Evolutionary conservation across 2,888 invertebrate genomes (phyloP), one percentile per base, ranked within the genome.

Genomic region (Sesia bembeciformis): DNA sequence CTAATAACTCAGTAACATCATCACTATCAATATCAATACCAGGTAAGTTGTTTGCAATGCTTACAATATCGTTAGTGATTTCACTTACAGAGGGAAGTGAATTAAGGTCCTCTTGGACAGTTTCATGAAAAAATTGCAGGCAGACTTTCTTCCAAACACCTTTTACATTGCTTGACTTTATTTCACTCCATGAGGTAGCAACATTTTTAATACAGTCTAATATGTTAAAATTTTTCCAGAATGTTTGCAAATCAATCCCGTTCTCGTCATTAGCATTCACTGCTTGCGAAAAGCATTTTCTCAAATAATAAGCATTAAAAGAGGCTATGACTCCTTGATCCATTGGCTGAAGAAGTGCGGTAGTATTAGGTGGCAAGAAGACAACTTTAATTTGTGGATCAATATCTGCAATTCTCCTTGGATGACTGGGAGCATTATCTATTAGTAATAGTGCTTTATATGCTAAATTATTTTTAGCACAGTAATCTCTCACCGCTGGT

Each of bases 301-400:
- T 53, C 3, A 40, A 7, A 8, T 53, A 53, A 8, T 46, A 53
- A 4, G 49, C 39, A 46, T n/a, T n/a, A n/a, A n/a, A n/a, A n/a
- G n/a, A n/a, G n/a, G n/a, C n/a, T n/a, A 40, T 56, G 23, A 52
- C 49, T 50, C 49, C 53, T 40, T 56, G 51, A 40, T 58, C 51
- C 56, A 51, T 58, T 8, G 53, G 52, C 54, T 56, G 54, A 54
- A 54, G 54, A 51, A 50, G 40, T 41, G 42, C 23, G 52, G 40
- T 55, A 50, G 55, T 53, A 46, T 53, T 46, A 40, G 53, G 49
- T 7, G 39, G 40, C 40, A 53, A 4, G n/a, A n/a, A n/a, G n/a
- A n/a, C n/a, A n/a, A n/a, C n/a, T n/a, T n/a, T n/a, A n/a, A n/a
- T n/a, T n/a, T n/a, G n/a, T n/a, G n/a, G n/a, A n/a, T n/a, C n/a